Conservation (phyloP, 2,888 invertebrate species). For the Leptinotarsa juncta region DNA sequence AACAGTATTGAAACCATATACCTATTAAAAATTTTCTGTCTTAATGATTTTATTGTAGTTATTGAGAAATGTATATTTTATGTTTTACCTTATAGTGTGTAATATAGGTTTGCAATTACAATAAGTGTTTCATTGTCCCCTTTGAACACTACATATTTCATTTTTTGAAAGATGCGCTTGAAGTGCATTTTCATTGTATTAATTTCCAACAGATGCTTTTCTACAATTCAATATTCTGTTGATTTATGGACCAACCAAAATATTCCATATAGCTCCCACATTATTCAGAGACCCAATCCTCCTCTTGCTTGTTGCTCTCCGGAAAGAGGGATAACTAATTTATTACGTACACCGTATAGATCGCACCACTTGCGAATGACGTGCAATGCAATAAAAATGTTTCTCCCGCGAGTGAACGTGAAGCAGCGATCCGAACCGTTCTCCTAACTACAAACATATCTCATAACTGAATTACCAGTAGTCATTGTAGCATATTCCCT, state of each 20-base stretch:
- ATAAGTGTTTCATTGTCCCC: no score
- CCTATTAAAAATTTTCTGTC: no score
- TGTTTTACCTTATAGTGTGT: no score
- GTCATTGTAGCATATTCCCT: conserved; percentile 32
- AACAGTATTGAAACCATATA: no score
- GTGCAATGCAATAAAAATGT: conserved; percentile 8
- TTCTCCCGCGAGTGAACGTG: conserved; percentile 12
- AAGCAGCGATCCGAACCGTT: conserved; percentile 43
- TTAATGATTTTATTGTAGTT: no score
- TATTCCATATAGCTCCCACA: neutral
- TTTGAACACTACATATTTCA: no score
- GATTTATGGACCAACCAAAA: neutral
- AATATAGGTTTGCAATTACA: no score
- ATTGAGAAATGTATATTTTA: no score
- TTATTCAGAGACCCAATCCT: neutral
- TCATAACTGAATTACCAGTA: conserved; percentile 49
- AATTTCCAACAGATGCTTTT: no score
- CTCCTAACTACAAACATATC: conserved; percentile 48
- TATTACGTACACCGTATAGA: conserved; percentile 2
- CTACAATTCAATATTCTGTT: no score
- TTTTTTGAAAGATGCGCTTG: no score
- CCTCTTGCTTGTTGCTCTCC: neutral
- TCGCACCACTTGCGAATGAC: conserved; percentile 12
- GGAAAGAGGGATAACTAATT: neutral
- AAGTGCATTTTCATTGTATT: no score